Conservation (phyloP, 2,797 vertebrate species). For the Peromyscus melanophrys region DNA sequence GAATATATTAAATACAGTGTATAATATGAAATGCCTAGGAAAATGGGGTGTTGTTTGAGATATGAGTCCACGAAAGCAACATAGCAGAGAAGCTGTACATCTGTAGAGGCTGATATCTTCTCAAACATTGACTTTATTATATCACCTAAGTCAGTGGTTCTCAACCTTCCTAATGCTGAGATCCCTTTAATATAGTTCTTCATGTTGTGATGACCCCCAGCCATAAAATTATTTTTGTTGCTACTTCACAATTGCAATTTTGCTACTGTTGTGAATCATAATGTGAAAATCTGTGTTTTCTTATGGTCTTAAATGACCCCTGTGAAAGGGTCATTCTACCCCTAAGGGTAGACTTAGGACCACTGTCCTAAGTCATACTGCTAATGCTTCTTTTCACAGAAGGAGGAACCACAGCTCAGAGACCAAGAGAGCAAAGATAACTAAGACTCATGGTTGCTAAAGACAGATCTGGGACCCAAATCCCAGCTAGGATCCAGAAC, state of each 20-base stretch:
- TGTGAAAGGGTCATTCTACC: neutral
- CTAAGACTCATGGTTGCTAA: conserved; percentile 22
- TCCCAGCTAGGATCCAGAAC: neutral
- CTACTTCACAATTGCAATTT: neutral
- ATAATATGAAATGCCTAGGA: neutral
- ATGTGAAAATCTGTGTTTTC: neutral
- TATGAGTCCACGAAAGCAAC: neutral
- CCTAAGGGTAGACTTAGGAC: neutral
- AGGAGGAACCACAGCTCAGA: neutral
- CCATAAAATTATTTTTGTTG: neutral
- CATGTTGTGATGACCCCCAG: neutral
- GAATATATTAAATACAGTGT: neutral
- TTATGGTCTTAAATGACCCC: neutral
- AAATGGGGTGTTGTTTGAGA: neutral
- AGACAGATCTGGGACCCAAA: neutral
- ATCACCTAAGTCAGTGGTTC: neutral
- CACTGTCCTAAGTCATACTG: neutral
- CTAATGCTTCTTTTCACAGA: neutral
- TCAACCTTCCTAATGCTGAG: neutral
- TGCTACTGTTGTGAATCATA: neutral
- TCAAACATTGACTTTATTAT: neutral
- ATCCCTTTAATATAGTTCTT: neutral
- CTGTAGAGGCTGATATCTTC: neutral
- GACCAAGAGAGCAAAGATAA: conserved; percentile 9
- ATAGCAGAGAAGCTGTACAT: neutral